Conservation (phyloP, 2,888 invertebrate species). For the Eupithecia tripunctaria region DNA sequence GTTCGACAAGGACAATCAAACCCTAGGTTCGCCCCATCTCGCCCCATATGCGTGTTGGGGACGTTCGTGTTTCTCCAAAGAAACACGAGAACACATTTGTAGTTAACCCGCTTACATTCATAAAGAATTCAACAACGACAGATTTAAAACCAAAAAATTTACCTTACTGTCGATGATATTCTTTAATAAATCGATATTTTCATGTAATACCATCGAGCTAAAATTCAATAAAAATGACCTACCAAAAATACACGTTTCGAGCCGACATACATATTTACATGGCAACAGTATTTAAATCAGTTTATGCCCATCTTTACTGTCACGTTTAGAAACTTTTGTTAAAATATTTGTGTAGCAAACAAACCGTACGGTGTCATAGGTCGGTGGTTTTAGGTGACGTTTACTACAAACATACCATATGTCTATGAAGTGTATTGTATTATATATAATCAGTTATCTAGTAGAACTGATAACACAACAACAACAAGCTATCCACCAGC, state of each 20-base stretch:
- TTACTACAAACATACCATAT: slow-evolving; percentile 49
- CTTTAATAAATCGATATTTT: not conserved
- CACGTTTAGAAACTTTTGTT: slow-evolving; percentile 59
- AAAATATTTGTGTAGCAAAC: slow-evolving; percentile 58
- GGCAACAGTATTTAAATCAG: slow-evolving; percentile 62
- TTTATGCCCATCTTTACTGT: slow-evolving; percentile 56
- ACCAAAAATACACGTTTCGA: not conserved
- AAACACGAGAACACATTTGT: no score
- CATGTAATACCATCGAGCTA: not conserved
- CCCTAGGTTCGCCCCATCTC: no score
- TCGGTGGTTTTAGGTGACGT: slow-evolving; percentile 61
- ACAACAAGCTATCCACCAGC: no score
- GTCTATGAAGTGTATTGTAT: no score
- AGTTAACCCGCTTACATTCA: not conserved
- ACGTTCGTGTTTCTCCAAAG: not conserved
- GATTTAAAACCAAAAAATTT: not conserved
- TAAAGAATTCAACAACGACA: not conserved
- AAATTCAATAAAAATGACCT: not conserved
- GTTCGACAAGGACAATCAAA: no score
- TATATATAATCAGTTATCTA: no score
- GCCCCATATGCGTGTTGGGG: no score
- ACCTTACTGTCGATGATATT: not conserved
- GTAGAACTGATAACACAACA: no score
- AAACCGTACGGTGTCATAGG: slow-evolving; percentile 52
- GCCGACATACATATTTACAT: slow-evolving; percentile 50